Evolutionary conservation across 2,888 invertebrate genomes (phyloP), one percentile per base, ranked within the genome.

Genomic region (Serripes groenlandicus): DNA sequence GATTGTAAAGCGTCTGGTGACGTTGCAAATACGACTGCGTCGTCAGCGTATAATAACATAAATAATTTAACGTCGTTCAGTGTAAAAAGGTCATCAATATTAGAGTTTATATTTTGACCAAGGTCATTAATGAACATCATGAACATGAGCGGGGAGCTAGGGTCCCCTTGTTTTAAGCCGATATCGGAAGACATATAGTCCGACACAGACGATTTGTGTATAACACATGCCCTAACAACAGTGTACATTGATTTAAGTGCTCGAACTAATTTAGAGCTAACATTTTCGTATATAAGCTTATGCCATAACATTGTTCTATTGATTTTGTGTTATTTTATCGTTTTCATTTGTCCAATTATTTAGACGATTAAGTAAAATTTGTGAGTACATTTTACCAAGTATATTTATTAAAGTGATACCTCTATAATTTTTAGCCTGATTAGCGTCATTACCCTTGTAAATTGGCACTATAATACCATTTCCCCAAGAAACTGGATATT

Each of bases 401-500:
- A 64, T 64, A 49, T 74, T 64, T 3, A 74, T 74, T 54, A n/a
- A 23, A 23, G n/a, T 54, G 18, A 11, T 21, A 21, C 11, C n/a
- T n/a, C n/a, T n/a, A n/a, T n/a, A n/a, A n/a, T n/a, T n/a, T n/a
- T n/a, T n/a, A n/a, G n/a, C n/a, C n/a, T n/a, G n/a, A n/a, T n/a
- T n/a, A n/a, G n/a, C n/a, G 54, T 54, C 54, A 5, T 23, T 5
- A 7, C 15, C 35, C 34, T 74, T 64, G 32, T 42, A 74, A 37
- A 58, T 73, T 15, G 60, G 60, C 4, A 30, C 30, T 30, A 73
- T 73, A 32, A 75, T 66, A 11, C 75, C 66, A 34, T 75, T 52
- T 5, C 75, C 75, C 75, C 75, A 75, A n/a, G 66, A 23, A 9
- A 32, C 1, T 28, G 66, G 75, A 26, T 75, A 75, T 66, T 66